These are phyloP conservation scores for Pyrrhosoma nymphula DNA, from an alignment of 2,888 invertebrate species.

Conservation along the genomic window DNA sequence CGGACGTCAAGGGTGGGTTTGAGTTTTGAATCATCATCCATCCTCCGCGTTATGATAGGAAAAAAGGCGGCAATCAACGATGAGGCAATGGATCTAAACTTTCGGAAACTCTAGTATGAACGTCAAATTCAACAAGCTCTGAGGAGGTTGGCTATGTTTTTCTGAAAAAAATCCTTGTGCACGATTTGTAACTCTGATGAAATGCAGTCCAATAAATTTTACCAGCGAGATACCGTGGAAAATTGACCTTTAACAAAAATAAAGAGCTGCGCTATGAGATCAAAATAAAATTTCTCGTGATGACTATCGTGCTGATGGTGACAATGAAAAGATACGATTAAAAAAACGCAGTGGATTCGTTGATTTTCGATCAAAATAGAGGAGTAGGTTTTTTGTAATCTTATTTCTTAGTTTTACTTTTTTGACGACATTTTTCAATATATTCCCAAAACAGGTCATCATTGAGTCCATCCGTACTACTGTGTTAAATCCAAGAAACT, in stretches of 20 bases:
- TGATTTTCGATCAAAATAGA: too few relatives aligned
- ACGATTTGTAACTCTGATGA: neutral
- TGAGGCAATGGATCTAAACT: neutral
- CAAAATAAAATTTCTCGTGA: neutral
- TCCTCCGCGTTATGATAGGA: neutral
- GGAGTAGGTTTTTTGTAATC: too few relatives aligned
- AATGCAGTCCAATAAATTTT: conserved; percentile 8
- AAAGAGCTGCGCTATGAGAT: neutral
- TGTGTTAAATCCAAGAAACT: too few relatives aligned
- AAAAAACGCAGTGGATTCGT: too few relatives aligned
- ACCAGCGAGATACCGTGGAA: neutral
- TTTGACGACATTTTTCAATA: too few relatives aligned
- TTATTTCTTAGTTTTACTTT: too few relatives aligned
- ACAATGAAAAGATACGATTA: neutral
- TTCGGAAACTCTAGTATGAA: neutral
- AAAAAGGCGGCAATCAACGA: neutral
- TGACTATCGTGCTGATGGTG: neutral
- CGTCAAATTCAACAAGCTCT: neutral
- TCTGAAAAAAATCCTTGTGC: neutral
- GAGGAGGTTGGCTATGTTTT: neutral
- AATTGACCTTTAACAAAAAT: neutral
- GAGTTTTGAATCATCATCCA: neutral
- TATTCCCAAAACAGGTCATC: too few relatives aligned
- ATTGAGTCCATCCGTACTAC: too few relatives aligned
- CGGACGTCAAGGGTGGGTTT: neutral